These are phyloP conservation scores for Drosophila neutralis DNA, from an alignment of 2,888 invertebrate species.

Conservation along the genomic window DNA sequence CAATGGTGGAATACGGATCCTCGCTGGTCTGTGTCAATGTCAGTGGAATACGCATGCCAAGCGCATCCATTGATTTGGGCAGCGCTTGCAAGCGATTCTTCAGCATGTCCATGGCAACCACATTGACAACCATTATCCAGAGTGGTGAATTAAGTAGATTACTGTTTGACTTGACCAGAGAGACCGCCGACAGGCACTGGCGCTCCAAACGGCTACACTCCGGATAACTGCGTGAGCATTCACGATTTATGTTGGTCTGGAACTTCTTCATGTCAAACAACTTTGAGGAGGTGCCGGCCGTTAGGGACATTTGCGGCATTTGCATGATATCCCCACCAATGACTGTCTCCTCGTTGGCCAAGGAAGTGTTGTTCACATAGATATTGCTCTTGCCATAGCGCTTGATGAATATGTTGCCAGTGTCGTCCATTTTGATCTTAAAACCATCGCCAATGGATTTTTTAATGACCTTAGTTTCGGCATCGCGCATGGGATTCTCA, in stretches of 20 bases:
- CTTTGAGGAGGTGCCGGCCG: slow-evolving; percentile 88
- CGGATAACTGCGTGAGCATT: slow-evolving; percentile 88
- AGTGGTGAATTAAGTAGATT: slow-evolving; percentile 90
- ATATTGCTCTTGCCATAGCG: slow-evolving; percentile 89
- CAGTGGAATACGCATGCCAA: slow-evolving; percentile 77
- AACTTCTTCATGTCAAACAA: slow-evolving; percentile 91
- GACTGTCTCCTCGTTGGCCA: slow-evolving; percentile 86
- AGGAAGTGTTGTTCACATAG: slow-evolving; percentile 87
- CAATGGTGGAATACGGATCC: slow-evolving; percentile 84
- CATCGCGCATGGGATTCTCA: slow-evolving; percentile 97
- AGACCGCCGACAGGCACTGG: slow-evolving; percentile 90
- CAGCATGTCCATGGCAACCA: slow-evolving; percentile 91
- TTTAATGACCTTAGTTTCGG: slow-evolving; percentile 95
- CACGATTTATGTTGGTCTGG: slow-evolving; percentile 88
- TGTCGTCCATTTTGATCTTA: slow-evolving; percentile 90
- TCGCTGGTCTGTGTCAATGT: slow-evolving; percentile 79
- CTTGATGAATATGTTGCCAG: slow-evolving; percentile 89
- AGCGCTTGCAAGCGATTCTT: slow-evolving; percentile 87
- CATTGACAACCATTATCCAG: slow-evolving; percentile 92
- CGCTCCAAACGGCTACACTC: slow-evolving; percentile 89
- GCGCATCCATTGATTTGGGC: slow-evolving; percentile 84
- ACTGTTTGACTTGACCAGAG: slow-evolving; percentile 89
- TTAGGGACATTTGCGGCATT: slow-evolving; percentile 88
- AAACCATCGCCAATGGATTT: slow-evolving; percentile 95
- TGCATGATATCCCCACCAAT: slow-evolving; percentile 89